phyloP scores from a whole-genome alignment of 2,888 invertebrate species.

The Aphodius sticticus region DNA sequence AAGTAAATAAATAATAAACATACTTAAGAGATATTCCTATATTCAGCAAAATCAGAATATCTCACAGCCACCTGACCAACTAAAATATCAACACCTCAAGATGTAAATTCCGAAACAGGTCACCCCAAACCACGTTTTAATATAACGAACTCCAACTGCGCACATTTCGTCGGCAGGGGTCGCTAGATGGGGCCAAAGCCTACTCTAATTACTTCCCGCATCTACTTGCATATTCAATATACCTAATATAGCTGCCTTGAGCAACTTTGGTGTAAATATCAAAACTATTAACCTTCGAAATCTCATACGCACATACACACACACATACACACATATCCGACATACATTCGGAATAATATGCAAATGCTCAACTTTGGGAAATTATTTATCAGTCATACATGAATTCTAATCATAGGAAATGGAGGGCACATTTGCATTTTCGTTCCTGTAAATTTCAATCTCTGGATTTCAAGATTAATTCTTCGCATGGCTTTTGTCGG shows the following conservation, averaged over 20 bases:
- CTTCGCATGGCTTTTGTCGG: not conserved
- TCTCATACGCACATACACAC: too few species aligned
- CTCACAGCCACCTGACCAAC: too few species aligned
- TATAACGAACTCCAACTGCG: too few species aligned
- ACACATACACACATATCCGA: too few species aligned
- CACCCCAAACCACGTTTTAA: too few species aligned
- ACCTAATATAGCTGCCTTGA: not conserved
- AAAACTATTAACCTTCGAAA: not conserved
- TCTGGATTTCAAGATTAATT: not conserved
- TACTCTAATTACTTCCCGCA: not conserved
- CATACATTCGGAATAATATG: not conserved
- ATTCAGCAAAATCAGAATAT: too few species aligned
- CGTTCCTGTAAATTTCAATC: not conserved
- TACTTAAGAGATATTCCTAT: too few species aligned
- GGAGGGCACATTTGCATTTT: not conserved
- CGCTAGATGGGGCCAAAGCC: not conserved
- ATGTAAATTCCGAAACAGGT: too few species aligned
- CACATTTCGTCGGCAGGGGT: not conserved
- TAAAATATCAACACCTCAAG: too few species aligned
- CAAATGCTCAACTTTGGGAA: not conserved
- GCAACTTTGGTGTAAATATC: not conserved
- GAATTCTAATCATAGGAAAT: not conserved
- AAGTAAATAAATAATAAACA: too few species aligned
- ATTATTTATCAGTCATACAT: not conserved
- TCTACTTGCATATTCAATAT: not conserved